phyloP scores from a whole-genome alignment of 2,113 vertebrate genomes.

The Odontesthes bonariensis region DNA sequence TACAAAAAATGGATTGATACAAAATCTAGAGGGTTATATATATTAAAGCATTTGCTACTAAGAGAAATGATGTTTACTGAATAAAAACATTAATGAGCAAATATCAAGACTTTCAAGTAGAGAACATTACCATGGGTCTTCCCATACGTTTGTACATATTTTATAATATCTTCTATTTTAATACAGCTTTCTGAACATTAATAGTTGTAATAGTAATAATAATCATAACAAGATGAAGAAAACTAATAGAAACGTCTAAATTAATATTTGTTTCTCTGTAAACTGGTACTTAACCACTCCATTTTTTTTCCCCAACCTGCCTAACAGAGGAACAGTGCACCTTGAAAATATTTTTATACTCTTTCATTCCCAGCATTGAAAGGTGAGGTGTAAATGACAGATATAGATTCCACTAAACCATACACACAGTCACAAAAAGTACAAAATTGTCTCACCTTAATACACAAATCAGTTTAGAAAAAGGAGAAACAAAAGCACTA shows the following conservation, averaged over 20 bases:
- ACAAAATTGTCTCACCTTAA: slow-evolving; percentile 86
- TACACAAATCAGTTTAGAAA: slow-evolving; percentile 86
- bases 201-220: slow-evolving; percentile 76
- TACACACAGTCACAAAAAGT: slow-evolving; percentile 86
- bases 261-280: slow-evolving; percentile 80
- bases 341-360: slow-evolving; percentile 72
- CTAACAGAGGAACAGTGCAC: slow-evolving; percentile 78
- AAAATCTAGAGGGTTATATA: slow-evolving; percentile 79
- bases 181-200: slow-evolving; percentile 82
- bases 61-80: slow-evolving; percentile 79
- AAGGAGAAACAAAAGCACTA: slow-evolving; percentile 84
- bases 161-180: slow-evolving; percentile 82
- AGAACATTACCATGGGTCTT: slow-evolving; percentile 82
- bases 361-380: slow-evolving; percentile 80
- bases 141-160: slow-evolving; percentile 82
- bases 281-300: slow-evolving; percentile 72
- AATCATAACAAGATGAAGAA: slow-evolving; percentile 77
- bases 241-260: slow-evolving; percentile 78
- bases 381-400: slow-evolving; percentile 84
- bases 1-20: slow-evolving; percentile 82
- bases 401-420: slow-evolving; percentile 85
- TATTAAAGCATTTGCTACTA: slow-evolving; percentile 84
- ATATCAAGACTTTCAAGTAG: slow-evolving; percentile 84
- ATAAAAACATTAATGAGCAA: slow-evolving; percentile 82
- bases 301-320: slow-evolving; percentile 60